Conservation (phyloP, 2,113 vertebrate species). For the Helogale parvula region DNA sequence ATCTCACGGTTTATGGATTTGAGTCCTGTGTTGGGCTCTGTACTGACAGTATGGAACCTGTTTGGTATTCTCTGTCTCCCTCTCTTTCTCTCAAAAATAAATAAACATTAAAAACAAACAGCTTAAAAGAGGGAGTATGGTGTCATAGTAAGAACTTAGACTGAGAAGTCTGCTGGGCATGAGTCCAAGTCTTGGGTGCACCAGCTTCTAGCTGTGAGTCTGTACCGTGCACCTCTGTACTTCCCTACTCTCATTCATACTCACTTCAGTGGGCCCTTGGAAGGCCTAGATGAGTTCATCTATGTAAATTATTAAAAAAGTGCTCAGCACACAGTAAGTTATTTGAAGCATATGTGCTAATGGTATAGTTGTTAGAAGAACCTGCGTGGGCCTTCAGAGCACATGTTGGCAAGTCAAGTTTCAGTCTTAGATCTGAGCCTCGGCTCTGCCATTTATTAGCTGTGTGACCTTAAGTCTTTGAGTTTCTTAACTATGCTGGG, state of each 20-base stretch:
- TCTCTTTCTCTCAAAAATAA: too few species aligned
- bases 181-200: background rate
- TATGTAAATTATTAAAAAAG: background rate
- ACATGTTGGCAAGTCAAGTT: background rate
- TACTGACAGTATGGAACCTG: too few species aligned
- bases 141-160: background rate
- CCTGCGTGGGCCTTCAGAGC: accelerated
- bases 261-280: background rate
- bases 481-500: background rate
- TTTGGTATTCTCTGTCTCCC: too few species aligned
- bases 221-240: background rate
- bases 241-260: background rate
- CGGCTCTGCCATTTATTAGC: background rate
- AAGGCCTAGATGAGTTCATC: background rate
- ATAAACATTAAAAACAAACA: too few species aligned
- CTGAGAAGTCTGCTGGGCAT: background rate
- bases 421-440: background rate
- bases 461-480: background rate
- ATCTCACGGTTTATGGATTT: too few species aligned
- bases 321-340: background rate
- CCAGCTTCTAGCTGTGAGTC: background rate
- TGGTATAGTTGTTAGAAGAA: background rate
- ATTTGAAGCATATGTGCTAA: background rate
- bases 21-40: too few species aligned
- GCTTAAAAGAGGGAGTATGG: background rate